Conservation (phyloP, 2,113 vertebrate genomes). For the Castor canadensis region DNA sequence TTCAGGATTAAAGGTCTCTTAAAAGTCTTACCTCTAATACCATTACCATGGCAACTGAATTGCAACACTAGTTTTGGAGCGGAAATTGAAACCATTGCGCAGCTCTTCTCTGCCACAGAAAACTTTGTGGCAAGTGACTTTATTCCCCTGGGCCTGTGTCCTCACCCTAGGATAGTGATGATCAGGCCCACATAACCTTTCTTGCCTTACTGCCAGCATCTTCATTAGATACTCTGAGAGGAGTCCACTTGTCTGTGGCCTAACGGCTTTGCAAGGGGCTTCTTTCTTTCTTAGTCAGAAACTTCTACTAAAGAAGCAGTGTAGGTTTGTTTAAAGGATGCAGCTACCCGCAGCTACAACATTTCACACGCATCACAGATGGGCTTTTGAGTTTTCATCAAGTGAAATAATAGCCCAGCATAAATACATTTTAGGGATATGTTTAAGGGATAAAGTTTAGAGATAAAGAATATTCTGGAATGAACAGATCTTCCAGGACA, state of each 20-base stretch:
- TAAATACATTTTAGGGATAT: slow-evolving; percentile 9
- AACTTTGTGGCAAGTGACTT: background rate
- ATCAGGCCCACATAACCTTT: background rate
- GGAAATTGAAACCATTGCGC: background rate
- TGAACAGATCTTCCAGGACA: slow-evolving; percentile 49
- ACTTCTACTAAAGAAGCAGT: background rate
- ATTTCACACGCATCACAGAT: background rate
- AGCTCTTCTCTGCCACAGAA: background rate
- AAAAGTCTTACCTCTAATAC: background rate
- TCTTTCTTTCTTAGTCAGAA: background rate
- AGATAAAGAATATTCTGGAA: slow-evolving; percentile 53
- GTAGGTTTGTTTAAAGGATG: background rate
- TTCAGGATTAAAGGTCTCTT: background rate
- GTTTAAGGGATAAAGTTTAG: background rate
- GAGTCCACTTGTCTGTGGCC: background rate
- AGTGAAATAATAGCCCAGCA: slow-evolving; percentile 33
- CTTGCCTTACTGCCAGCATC: background rate
- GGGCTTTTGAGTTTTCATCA: slow-evolving; percentile 53
- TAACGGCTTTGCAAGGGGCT: background rate
- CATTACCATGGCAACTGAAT: no score
- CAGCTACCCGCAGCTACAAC: background rate
- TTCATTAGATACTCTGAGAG: background rate
- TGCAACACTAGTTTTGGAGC: background rate
- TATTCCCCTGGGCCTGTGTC: background rate
- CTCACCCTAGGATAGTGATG: background rate